Conservation (phyloP, 2,113 vertebrate species). For the Chloropsis hardwickii region DNA sequence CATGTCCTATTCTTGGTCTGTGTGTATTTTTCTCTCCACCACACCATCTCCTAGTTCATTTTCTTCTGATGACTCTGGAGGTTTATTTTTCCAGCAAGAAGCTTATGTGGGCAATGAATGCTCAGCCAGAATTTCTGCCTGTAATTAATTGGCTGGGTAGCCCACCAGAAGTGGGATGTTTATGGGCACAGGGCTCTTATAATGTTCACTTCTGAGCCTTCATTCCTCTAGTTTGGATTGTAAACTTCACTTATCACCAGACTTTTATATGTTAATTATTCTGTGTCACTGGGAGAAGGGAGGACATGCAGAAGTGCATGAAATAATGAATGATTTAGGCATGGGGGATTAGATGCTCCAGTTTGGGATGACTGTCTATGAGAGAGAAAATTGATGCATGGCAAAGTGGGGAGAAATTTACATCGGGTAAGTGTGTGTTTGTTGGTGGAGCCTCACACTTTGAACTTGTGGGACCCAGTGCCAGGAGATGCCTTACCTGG, state of each 20-base stretch:
- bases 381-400: accelerated
- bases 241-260: conserved; percentile 65
- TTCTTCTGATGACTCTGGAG: conserved; percentile 6
- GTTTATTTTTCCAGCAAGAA: conserved; percentile 49
- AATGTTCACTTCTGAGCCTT: conserved; percentile 66
- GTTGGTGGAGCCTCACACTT: not conserved
- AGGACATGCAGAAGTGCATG: not conserved
- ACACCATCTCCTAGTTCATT: not conserved
- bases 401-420: not conserved
- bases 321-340: not conserved
- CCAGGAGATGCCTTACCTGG: not conserved
- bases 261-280: conserved; percentile 68
- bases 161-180: conserved; percentile 68
- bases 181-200: conserved; percentile 69
- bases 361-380: not conserved
- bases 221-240: conserved; percentile 51
- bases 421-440: not conserved
- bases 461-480: not conserved
- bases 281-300: not conserved
- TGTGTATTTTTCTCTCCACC: conserved; percentile 9
- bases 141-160: conserved; percentile 59
- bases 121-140: conserved; percentile 47
- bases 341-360: not conserved
- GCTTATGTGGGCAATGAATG: conserved; percentile 40
- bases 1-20: not conserved